A percentile compares a stretch with the other conserved stretches of the same genome.
Conservation (phyloP, 2,797 vertebrate genomes). For the Darevskia nairensis region DNA sequence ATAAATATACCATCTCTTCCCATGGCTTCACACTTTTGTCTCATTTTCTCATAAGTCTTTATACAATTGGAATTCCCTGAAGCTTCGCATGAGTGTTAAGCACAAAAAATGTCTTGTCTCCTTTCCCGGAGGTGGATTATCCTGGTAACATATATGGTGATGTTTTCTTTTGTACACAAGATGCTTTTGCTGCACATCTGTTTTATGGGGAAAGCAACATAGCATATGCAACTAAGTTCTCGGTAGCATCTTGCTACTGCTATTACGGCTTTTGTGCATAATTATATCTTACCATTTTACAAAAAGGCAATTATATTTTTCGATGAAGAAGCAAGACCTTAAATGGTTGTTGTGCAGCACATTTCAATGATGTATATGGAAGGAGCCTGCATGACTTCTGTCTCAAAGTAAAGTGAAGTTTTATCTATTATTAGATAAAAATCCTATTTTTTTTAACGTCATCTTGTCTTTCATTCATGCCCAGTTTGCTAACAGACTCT, state of each 20-base stretch:
- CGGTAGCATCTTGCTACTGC: constrained; percentile 60
- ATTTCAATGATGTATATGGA: constrained; percentile 34
- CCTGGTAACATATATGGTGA: constrained; percentile 19
- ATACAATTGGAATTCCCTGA: constrained; percentile 60
- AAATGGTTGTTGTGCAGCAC: constrained; percentile 47
- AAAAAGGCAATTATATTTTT: constrained; percentile 60
- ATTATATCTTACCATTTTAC: constrained; percentile 65
- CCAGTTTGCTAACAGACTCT: constrained; percentile 1
- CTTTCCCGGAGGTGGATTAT: constrained; percentile 34
- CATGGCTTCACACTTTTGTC: constrained; percentile 53
- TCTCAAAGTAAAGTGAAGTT: constrained; percentile 53
- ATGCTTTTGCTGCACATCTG: constrained; percentile 37
- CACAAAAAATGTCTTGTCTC: constrained; percentile 51
- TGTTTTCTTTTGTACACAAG: constrained; percentile 50
- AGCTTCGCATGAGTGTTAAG: constrained; percentile 61
- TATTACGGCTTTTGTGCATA: constrained; percentile 73
- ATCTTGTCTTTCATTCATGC: constrained; percentile 51
- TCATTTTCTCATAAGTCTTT: constrained; percentile 58
- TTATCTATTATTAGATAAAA: constrained; percentile 36
- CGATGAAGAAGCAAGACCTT: constrained; percentile 51
- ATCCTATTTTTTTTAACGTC: constrained; percentile 32
- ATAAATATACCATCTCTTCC: constrained; percentile 28
- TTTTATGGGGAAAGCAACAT: constrained; percentile 50
- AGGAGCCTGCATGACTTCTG: constrained; percentile 56
- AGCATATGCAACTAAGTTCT: constrained; percentile 15